Conservation (phyloP, 2,113 vertebrate species). For the Hylia prasina region DNA sequence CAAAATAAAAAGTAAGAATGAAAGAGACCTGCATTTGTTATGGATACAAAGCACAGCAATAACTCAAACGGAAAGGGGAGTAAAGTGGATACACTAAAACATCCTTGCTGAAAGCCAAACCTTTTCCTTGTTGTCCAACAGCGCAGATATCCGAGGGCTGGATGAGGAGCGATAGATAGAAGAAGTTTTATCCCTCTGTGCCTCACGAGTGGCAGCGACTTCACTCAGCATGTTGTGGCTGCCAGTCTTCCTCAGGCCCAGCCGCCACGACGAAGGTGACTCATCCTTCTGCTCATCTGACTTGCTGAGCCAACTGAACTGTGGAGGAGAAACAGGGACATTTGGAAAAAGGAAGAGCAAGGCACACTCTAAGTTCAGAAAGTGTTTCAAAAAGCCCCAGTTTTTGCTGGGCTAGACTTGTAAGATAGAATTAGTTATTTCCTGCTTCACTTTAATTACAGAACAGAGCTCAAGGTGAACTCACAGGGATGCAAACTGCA, state of each 20-base stretch:
- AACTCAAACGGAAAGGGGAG: neutral
- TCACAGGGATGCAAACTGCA: neutral
- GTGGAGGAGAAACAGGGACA: neutral
- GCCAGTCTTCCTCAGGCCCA: conserved; percentile 76
- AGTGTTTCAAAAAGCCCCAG: neutral
- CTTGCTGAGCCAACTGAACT: conserved; percentile 71
- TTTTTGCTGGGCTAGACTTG: neutral
- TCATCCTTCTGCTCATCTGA: conserved; percentile 73
- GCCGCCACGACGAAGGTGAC: conserved; percentile 73
- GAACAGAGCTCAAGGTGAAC: neutral
- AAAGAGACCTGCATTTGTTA: neutral
- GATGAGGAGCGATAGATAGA: conserved; percentile 72
- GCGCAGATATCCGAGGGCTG: conserved; percentile 72
- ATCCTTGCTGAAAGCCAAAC: neutral
- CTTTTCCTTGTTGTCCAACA: conserved; percentile 74
- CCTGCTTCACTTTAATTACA: neutral
- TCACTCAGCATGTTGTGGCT: conserved; percentile 74
- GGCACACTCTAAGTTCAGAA: neutral
- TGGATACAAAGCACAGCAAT: neutral
- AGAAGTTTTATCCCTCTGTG: conserved; percentile 41
- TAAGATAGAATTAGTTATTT: neutral
- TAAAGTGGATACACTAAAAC: neutral
- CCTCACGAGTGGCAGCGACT: conserved; percentile 49
- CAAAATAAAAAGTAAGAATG: neutral
- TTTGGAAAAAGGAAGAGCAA: neutral